phyloP scores from a whole-genome alignment of 2,888 invertebrate species.

The Tetragnatha montana region DNA sequence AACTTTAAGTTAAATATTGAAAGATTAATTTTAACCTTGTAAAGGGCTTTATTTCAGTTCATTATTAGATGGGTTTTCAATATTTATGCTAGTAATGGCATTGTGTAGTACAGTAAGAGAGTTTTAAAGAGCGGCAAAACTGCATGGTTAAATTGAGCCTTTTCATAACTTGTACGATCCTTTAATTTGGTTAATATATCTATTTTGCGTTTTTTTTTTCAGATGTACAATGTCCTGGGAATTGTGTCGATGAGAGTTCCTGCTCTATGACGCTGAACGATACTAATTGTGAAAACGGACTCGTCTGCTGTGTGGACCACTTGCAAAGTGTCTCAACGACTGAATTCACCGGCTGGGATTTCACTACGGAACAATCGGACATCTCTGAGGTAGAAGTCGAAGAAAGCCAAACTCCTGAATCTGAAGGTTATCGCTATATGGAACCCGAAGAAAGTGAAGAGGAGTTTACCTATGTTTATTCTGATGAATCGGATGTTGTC shows the following conservation, averaged over 20 bases:
- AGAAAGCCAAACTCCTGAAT: neutral
- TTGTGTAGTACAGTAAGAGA: no score
- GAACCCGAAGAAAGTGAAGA: neutral
- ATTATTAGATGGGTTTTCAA: no score
- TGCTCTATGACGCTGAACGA: constrained; percentile 19
- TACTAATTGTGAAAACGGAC: constrained; percentile 1
- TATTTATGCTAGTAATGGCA: no score
- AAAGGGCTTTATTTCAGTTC: no score
- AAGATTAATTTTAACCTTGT: no score
- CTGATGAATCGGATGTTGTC: constrained; percentile 1
- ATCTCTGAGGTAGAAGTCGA: neutral
- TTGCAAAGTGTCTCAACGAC: neutral
- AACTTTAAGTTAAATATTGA: no score
- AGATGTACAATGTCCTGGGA: constrained; percentile 32
- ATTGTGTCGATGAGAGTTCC: neutral
- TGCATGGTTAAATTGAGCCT: no score
- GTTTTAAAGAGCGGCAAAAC: no score
- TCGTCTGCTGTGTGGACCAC: constrained; percentile 37
- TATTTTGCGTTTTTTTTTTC: no score
- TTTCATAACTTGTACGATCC: no score
- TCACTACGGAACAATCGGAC: neutral
- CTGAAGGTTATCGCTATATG: neutral
- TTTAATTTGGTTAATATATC: no score
- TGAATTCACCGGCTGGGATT: constrained; percentile 10
- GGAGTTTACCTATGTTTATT: neutral